Base-by-base conservation (phyloP, 2,113 vertebrate species). In the Mesitornis unicolor region DNA sequence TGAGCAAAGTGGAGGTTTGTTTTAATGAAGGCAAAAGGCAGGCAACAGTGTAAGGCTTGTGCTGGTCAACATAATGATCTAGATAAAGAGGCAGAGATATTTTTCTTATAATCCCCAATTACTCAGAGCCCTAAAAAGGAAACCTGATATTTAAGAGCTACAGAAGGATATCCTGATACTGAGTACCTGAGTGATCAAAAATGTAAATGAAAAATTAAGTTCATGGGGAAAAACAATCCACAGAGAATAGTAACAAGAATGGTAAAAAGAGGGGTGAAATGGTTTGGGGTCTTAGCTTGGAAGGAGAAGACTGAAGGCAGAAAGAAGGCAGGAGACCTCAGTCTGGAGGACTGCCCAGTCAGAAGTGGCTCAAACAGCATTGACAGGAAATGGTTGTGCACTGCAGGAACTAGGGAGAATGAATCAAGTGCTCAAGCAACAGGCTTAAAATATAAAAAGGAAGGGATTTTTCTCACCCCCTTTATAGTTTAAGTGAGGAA, bases 371-470 rank as follows among this genome's bases (percentile, higher is more conserved):
- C 45, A 78, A 36, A 61, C 6, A 89, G 19, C 42, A 65, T 5
- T 0, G 0, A 40, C 17, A 42, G 31, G n/a, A 75, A 67, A 26
- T 28, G 25, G 9, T 12, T 51, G 14, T 5, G 54, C 56, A 13
- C 21, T 59, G 17, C 35, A 68, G 43, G 18, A 68, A 28, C 47
- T 4, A 11, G 12, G 19, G 36, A 63, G 25, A 75, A 42, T 21
- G 57, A 50, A 40, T 17, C 28, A 50, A 50, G 8, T 57, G 18
- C 18, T 88, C 24, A 26, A 63, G 15, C 3, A 25, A 11, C 8
- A 60, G 38, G 9, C 63, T 43, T 56, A 4, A 45, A 20, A 36
- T 48, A 47, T 24, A 25, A 14, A 33, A 47, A 65, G 36, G 11
- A 25, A 70, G n/a, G 24, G 6, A 33, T 86, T 42, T 90, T 36